Base-by-base conservation (phyloP, 2,113 vertebrate species). In the Nibea albiflora region DNA sequence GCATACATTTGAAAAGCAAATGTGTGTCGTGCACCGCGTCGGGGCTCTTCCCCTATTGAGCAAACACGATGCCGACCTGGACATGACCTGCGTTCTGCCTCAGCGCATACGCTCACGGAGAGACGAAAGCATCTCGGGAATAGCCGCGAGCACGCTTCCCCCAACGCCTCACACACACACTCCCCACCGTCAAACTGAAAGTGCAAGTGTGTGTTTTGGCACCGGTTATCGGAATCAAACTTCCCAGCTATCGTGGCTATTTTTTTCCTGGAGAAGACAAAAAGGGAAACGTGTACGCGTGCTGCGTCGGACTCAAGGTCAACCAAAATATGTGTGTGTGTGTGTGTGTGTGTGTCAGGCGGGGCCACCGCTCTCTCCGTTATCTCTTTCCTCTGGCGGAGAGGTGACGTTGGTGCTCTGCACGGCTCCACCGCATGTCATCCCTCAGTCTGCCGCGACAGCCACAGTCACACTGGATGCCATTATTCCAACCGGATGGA, bases 1-100 rank as follows among this genome's bases (percentile, higher is more conserved):
- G 83, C 90, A 90, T 91, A 71, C 67, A 87, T 89, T 90, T 89
- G 84, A 81, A 88, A 89, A 57, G 65, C 88, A 88, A 90, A 89
- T 91, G 69, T 75, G 66, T 17, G 20, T 67, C 11, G 11, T 76
- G 78, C 76, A 68, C 61, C 57, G 61, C 57, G 28, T 78, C 72
- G 56, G 19, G 67, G 19, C 12, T 39, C 71, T 53, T 57, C 54
- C 31, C 22, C 66, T 69, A 39, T 83, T 75, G 60, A 60, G 57
- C 68, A 85, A 85, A 89, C 76, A 76, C 64, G 52, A 79, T 53
- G 15, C 35, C 75, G 81, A 89, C 88, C 88, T 77, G 74, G 81
- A 85, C 86, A 0, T 84, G 86, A 89, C 86, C 82, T 57, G 49
- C 46, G 28, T 69, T 64, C 68, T 76, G 76, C 73, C 72, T 75